Conservation (phyloP, 2,113 vertebrate genomes). For the human region DNA sequence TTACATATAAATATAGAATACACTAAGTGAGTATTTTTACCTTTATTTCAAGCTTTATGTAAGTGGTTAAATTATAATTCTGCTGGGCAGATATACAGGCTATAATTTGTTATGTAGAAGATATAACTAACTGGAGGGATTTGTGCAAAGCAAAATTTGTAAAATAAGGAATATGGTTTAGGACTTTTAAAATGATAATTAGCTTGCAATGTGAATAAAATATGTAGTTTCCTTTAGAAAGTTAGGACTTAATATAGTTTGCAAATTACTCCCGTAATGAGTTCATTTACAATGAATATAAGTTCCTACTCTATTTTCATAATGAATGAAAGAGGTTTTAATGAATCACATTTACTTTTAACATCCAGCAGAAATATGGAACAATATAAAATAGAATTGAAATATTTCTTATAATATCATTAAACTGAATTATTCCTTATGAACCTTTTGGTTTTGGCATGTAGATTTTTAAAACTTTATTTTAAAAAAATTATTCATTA, state of each 20-base stretch:
- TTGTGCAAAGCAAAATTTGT: constrained; percentile 31
- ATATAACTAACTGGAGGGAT: constrained; percentile 36
- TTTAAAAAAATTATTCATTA: neutral
- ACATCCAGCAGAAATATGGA: neutral
- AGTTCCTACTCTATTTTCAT: constrained; percentile 79
- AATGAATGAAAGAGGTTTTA: constrained; percentile 50
- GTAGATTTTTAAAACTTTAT: neutral
- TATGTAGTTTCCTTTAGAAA: constrained; percentile 74
- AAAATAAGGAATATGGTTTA: neutral
- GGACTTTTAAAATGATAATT: constrained; percentile 31
- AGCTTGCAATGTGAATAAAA: constrained; percentile 48
- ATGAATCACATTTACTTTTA: constrained; percentile 20
- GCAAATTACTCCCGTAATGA: constrained; percentile 81
- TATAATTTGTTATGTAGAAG: constrained; percentile 51
- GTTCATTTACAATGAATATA: constrained; percentile 79
- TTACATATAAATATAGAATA: constrained; percentile 12
- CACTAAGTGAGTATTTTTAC: neutral
- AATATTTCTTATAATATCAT: neutral
- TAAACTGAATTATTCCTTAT: neutral
- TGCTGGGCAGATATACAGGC: neutral
- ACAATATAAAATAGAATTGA: neutral
- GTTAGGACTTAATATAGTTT: constrained; percentile 81
- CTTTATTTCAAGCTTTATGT: constrained; percentile 44
- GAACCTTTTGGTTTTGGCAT: neutral
- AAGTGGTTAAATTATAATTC: constrained; percentile 30